Evolutionary conservation across 2,797 vertebrate genomes (phyloP), one percentile per base, ranked within the genome.

Genomic region (Pseudochirops corinnae): DNA sequence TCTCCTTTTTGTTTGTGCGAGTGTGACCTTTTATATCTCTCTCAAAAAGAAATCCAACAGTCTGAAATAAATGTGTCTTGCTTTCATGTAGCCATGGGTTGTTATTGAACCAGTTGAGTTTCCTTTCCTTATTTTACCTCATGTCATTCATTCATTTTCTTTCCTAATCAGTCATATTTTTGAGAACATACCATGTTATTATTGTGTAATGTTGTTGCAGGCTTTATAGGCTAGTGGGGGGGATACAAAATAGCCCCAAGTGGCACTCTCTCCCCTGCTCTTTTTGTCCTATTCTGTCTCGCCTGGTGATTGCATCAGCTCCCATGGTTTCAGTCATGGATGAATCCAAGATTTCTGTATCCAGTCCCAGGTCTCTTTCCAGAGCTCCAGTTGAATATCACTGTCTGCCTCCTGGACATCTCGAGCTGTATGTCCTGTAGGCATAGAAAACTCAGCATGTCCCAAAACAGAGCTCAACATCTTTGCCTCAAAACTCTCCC

Each of bases 121-220:
- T 74, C 16, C 52, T 52, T 95, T 82, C 60, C 57, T 90, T 62
- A 92, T 93, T 97, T 94, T 2, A 87, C n/a, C 26, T 94, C 28
- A 14, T 33, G 5, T 92, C 4, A 87, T 2, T 95, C 4, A 87
- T 2, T 95, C 50, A 31, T 46, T 95, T 46, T 82, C 18, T 46
- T 46, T 82, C 74, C 39, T 18, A 46, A 10, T 93, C 21, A 60
- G 62, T 55, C 53, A 11, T 92, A 55, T 87, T 91, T 56, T 33
- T 94, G 55, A 97, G 55, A 93, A 92, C 18, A 91, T 91, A 53
- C 31, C 26, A 39, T 93, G 50, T 94, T 92, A 53, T 55, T 31
- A 26, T 93, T 93, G 14, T 56, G 4, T 46, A 50, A 60, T 33
- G 95, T 96, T 96, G 67, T 26, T 74, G 67, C 39, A 82, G 39